Percentiles rank a stretch among this genome's conserved stretches.
phyloP scores from a whole-genome alignment of 1,140 invertebrate genomes.

The Helicoverpa armigera region DNA sequence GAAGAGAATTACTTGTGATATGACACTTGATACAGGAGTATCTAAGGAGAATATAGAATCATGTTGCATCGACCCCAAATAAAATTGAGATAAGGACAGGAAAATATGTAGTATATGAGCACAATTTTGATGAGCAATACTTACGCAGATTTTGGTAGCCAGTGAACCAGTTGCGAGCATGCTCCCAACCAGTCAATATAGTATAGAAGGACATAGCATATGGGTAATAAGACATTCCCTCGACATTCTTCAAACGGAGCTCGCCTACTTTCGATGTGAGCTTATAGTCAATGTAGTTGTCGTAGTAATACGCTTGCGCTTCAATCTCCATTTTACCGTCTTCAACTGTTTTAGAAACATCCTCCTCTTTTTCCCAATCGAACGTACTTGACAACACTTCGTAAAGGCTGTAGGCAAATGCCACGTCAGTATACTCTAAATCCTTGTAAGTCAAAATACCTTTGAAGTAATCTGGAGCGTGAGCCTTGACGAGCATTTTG shows the following conservation, averaged over 20 bases:
- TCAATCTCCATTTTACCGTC: conserved; percentile 85
- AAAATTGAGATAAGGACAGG: too few relatives aligned
- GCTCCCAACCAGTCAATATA: conserved; percentile 71
- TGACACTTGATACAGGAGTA: too few relatives aligned
- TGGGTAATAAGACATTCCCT: conserved; percentile 64
- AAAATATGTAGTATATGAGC: too few relatives aligned
- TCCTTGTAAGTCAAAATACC: conserved; percentile 83
- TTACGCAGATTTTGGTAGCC: conserved; percentile 81
- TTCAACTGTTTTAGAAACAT: conserved; percentile 66
- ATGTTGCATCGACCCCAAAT: too few relatives aligned
- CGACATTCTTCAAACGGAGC: conserved; percentile 75
- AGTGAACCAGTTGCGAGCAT: conserved; percentile 74
- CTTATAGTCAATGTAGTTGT: conserved; percentile 76
- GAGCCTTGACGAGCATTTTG: conserved; percentile 83
- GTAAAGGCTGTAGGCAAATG: conserved; percentile 70
- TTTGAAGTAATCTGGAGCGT: conserved; percentile 83
- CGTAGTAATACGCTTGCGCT: conserved; percentile 73
- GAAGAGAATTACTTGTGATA: too few relatives aligned
- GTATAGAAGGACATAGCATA: conserved; percentile 79
- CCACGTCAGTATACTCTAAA: conserved; percentile 64
- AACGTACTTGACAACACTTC: conserved; percentile 65
- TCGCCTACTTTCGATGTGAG: conserved; percentile 78
- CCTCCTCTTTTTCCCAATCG: conserved; percentile 68
- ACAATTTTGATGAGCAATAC: conserved; percentile 54
- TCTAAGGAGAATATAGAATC: too few relatives aligned